These are phyloP conservation scores for Panthera tigris DNA, from an alignment of 2,113 vertebrate species.

Conservation along the genomic window DNA sequence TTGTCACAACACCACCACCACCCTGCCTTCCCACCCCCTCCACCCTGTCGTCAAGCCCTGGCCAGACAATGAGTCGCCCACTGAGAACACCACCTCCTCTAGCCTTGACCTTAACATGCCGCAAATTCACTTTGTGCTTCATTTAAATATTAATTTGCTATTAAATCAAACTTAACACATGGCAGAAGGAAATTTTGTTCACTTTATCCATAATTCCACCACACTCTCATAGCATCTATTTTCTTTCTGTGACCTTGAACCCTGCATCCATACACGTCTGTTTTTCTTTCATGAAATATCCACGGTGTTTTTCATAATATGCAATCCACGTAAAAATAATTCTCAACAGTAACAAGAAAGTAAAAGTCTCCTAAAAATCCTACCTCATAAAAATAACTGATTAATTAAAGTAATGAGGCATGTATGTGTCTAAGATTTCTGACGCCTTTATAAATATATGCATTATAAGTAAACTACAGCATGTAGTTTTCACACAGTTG, in stretches of 20 bases:
- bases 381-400: not conserved
- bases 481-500: not conserved
- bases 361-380: not conserved
- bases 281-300: constrained; percentile 8
- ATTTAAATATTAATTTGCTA: constrained; percentile 35
- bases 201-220: not conserved
- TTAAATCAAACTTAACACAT: not conserved
- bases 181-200: not conserved
- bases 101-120: not conserved
- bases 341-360: constrained; percentile 8
- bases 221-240: not conserved
- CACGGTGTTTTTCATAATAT: not conserved
- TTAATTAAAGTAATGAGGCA: not conserved
- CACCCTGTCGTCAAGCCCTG: not conserved
- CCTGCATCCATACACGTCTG: not conserved
- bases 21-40: no score
- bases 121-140: not conserved
- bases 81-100: not conserved
- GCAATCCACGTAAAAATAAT: constrained; percentile 12
- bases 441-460: not conserved
- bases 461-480: not conserved
- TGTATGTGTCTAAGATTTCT: not conserved
- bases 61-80: not conserved
- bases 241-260: constrained; percentile 24
- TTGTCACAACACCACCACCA: no score